Evolutionary conservation across 2,888 invertebrate genomes (phyloP), one percentile per base, ranked within the genome.

Genomic region (Caenorhabditis imperialis): DNA sequence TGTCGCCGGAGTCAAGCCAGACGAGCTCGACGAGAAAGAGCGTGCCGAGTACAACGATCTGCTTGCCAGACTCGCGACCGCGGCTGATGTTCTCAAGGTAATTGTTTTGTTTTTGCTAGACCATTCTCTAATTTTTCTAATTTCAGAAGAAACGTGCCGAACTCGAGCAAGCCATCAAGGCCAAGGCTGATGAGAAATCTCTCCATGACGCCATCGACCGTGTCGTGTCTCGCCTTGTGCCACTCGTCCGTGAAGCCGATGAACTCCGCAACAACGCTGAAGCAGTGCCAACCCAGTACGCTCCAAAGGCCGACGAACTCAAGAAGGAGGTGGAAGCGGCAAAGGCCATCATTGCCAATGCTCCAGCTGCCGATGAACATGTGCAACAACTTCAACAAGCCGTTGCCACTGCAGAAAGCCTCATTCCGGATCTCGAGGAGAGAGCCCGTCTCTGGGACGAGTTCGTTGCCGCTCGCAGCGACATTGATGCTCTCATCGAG

Each of bases 381-480:
- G 69, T 72, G n/a, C 51, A 55, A 54, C 22, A 55, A 23, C 73
- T 81, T 45, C 44, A 71, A 42, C 51, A 53, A 38, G 61, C 74
- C 10, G 47, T 81, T 10, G 30, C 6, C 30, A 7, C 30, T 30
- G 30, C 30, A 7, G 30, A 30, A 10, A 30, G 30, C 30, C 55
- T 75, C 20, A 58, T 55, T 30, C 77, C 77, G 22, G 62, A 72
- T 42, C 79, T 83, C 35, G 70, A 73, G 16, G 61, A 77, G 16
- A 60, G 78, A 44, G 55, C 71, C 50, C 65, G 63, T 48, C 51
- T 63, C 42, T 82, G 79, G 77, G 57, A 79, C 22, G 75, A 80
- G 53, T 84, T 84, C 58, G 69, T 81, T 40, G 74, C 48, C 14
- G 78, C 77, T 44, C 78, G 81, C 8, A 78, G 81, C 45, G 58